Base-by-base conservation (phyloP, 2,113 vertebrate species). In the Rhinopomastus cyanomelas region DNA sequence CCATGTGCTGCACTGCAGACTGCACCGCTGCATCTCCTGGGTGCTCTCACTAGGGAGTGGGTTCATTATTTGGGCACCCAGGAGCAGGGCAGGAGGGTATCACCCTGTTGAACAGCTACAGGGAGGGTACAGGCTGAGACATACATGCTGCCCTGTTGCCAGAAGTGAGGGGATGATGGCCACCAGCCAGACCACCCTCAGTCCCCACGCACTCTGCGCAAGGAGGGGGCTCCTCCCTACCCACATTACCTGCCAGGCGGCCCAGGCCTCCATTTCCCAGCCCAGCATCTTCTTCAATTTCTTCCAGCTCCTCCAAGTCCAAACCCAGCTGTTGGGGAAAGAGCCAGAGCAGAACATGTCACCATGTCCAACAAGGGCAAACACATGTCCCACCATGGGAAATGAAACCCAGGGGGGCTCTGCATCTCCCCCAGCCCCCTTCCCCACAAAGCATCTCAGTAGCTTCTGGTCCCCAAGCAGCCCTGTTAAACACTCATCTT, bases 201-300 rank as follows among this genome's bases (percentile, higher is more conserved):
- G 46, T 46, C 75, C 46, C 48, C 3, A 0, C 1, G 12, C 7
- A 5, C 29, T 78, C 61, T 36, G 23, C 1, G 3, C 0, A 1
- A 80, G 49, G 14, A 84, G 4, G 13, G 21, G 20, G 23, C 26
- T 72, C 16, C 59, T 18, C 16, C 78, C 26, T 8, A 34, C 52
- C 56, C 8, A 1, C 1, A 10, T 96, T 96, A 98, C 98, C 98
- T 98, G 98, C 98, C 84, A 99, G 96, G 37, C 98, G 97, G 6
- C 98, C 98, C 72, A 99, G 92, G 80, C 98, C 98, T 75, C 98
- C 98, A 0, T 99, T 98, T 59, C 98, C 98, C 42, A 99, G 96
- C 29, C 98, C 98, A 34, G 98, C 98, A 30, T 98, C 98, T 87
- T 99, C 98, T 95, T 98, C 98, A 3, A 99, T 98, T 77, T 99